Percentiles rank a stretch among this genome's conserved stretches.
phyloP scores from a whole-genome alignment of 2,113 vertebrate genomes.

The Anoplopoma fimbria region DNA sequence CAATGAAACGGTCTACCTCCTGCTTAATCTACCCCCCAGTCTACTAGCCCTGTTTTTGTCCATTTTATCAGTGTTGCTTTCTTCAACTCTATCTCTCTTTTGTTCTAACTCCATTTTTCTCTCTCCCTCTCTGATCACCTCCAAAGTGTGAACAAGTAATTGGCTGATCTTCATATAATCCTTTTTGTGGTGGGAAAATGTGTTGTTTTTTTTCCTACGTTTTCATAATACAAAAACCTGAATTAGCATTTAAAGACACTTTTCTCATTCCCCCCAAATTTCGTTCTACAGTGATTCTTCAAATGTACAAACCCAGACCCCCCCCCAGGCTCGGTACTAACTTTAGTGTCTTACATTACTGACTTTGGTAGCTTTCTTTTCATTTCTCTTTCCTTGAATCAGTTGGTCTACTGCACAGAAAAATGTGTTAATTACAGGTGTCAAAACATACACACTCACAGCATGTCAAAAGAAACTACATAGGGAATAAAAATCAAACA shows the following conservation, averaged over 20 bases:
- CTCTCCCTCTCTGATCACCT: slow-evolving; percentile 46
- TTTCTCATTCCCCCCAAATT: slow-evolving; percentile 18
- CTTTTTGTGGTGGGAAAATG: slow-evolving; percentile 46
- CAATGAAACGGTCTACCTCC: slow-evolving; percentile 68
- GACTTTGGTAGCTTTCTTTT: not conserved
- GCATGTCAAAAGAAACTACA: not conserved
- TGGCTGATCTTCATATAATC: slow-evolving; percentile 52
- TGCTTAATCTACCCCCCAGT: slow-evolving; percentile 68
- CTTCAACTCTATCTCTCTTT: not conserved
- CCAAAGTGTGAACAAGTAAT: slow-evolving; percentile 68
- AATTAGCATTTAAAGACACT: slow-evolving; percentile 43
- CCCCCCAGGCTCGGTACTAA: not conserved
- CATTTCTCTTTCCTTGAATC: slow-evolving; percentile 1
- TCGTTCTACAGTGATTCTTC: not conserved
- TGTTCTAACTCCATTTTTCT: not conserved
- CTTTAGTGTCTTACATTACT: not conserved
- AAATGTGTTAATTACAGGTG: slow-evolving; percentile 37
- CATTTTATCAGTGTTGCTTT: slow-evolving; percentile 52
- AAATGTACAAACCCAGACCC: not conserved
- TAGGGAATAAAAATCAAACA: slow-evolving; percentile 1
- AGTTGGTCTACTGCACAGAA: not conserved
- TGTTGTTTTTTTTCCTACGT: slow-evolving; percentile 2
- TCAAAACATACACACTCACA: not conserved
- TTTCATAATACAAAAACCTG: slow-evolving; percentile 27
- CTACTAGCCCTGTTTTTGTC: slow-evolving; percentile 48